These are phyloP conservation scores for Ochlodes sylvanus DNA, from an alignment of 2,888 invertebrate genomes.

Conservation along the genomic window DNA sequence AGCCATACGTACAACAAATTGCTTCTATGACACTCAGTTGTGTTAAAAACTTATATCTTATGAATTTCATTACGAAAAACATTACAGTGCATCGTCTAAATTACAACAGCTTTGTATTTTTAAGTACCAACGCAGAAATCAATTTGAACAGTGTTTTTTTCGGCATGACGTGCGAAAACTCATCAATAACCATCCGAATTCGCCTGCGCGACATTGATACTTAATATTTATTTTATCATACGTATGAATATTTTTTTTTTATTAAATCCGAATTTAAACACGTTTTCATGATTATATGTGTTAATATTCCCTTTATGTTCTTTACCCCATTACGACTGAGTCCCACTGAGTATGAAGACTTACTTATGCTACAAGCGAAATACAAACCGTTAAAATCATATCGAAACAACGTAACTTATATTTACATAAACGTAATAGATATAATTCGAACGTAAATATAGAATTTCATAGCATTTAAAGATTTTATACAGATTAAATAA, in stretches of 20 bases:
- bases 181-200: neutral
- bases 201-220: neutral
- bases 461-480: constrained; percentile 27
- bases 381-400: constrained; percentile 51
- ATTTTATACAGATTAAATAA: constrained; percentile 31
- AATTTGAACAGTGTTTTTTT: too few relatives aligned
- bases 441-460: constrained; percentile 33
- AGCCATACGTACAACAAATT: neutral
- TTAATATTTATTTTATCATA: neutral
- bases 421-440: constrained; percentile 49
- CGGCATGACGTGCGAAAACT: neutral
- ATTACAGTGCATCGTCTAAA: too few relatives aligned
- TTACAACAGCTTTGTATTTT: too few relatives aligned
- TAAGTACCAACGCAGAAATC: too few relatives aligned
- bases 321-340: constrained; percentile 1
- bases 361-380: constrained; percentile 50
- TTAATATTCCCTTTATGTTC: too few relatives aligned
- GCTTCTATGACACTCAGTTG: neutral
- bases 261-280: too few relatives aligned
- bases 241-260: constrained; percentile 6
- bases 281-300: too few relatives aligned
- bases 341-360: constrained; percentile 42
- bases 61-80: too few relatives aligned
- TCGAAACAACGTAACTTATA: constrained; percentile 58
- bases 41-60: neutral